phyloP scores from a whole-genome alignment of 2,113 vertebrate genomes.

The Rhabdomys dilectus region DNA sequence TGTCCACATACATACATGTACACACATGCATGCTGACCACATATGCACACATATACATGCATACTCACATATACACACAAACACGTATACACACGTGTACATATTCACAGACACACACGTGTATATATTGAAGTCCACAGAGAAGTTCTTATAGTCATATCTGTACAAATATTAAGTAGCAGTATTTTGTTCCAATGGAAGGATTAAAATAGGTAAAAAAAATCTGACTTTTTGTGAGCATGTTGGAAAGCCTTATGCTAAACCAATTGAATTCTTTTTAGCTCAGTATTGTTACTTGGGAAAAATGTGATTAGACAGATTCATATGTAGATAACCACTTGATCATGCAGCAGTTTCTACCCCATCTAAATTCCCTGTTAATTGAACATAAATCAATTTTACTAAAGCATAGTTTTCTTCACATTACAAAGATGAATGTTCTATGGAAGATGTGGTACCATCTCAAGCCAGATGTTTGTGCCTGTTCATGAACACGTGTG shows the following conservation, averaged over 20 bases:
- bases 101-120: too few relatives aligned
- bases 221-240: background rate
- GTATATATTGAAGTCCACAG: background rate
- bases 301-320: background rate
- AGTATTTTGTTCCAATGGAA: background rate
- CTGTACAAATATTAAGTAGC: background rate
- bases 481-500: background rate
- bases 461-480: background rate
- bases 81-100: too few relatives aligned
- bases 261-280: background rate
- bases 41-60: too few relatives aligned
- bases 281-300: background rate
- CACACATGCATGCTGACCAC: background rate
- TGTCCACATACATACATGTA: background rate
- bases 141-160: background rate
- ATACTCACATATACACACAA: too few relatives aligned
- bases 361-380: background rate
- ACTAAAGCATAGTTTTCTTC: background rate
- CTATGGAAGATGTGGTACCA: background rate
- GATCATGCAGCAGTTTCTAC: background rate
- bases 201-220: background rate
- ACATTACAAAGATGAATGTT: background rate
- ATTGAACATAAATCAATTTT: background rate
- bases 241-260: background rate
- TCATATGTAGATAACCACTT: background rate